Base-by-base conservation (phyloP, 2,113 vertebrate species). In the Agapornis roseicollis region DNA sequence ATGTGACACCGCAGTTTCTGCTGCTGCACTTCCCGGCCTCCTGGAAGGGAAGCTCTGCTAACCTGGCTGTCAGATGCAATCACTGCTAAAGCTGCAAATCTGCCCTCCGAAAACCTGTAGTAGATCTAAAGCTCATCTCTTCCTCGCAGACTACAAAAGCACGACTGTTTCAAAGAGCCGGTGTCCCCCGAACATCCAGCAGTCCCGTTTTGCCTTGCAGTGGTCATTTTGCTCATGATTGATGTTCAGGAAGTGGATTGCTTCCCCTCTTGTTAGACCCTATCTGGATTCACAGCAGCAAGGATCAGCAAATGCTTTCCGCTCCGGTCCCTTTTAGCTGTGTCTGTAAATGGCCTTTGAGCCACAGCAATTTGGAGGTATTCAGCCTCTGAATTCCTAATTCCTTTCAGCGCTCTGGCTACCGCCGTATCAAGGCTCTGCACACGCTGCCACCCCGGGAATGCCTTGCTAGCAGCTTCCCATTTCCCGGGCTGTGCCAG, bases 391-490 rank as follows among this genome's bases (percentile, higher is more conserved):
- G 96, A 94, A 94, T 96, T 93, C 88, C 89, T 96, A 95, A 96
- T 95, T 94, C 88, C 88, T 94, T 91, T 93, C 95, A 89, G 89
- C 3, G 42, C 46, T 46, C 77, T 63, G 77, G 96, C 76, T 89
- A 73, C 60, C 1, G 9, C 3, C 7, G 63, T 94, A 96, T 94
- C 90, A 89, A 95, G 95, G 93, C 96, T 93, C 93, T 64, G 89
- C 94, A 94, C 92, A 96, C 77, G 93, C 92, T 89, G 93, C 94
- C 94, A 93, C 93, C 93, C 92, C 88, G 93, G 90, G 90, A 96
- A 96, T 90, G 95, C 88, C 96, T 96, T 96, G 93, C 86, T 84
- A 97, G 94, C 92, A 95, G 94, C 96, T 96, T 96, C 96, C 96
- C 88, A 87, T 90, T 90, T 79, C 71, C 27, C 92, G 29, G 6